These are phyloP conservation scores for Campoplex nolae DNA, from an alignment of 2,888 invertebrate species.

Conservation along the genomic window DNA sequence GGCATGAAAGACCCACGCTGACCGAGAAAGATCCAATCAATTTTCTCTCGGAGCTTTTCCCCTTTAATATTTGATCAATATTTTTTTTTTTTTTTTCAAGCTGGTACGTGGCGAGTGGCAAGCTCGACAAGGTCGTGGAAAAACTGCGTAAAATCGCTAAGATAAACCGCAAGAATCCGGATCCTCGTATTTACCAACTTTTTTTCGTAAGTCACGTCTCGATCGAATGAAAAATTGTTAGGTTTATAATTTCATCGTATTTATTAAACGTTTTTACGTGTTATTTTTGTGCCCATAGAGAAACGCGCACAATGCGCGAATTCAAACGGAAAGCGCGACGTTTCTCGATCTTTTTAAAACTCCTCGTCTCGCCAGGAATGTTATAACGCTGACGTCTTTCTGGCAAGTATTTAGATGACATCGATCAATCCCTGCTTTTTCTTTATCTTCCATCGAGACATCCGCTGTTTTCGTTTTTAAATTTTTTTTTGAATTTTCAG, in stretches of 20 bases:
- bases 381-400: slow-evolving; percentile 84
- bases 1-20: not conserved
- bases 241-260: not conserved
- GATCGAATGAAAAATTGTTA: not conserved
- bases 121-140: slow-evolving; percentile 84
- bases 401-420: slow-evolving; percentile 81
- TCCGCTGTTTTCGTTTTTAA: not conserved
- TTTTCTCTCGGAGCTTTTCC: not conserved
- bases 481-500: slow-evolving; percentile 74
- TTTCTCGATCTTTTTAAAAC: slow-evolving; percentile 85
- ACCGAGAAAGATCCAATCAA: not conserved
- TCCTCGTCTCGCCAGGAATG: slow-evolving; percentile 84
- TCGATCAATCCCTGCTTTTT: slow-evolving; percentile 7
- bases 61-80: slow-evolving; percentile 37
- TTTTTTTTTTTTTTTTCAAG: slow-evolving; percentile 73
- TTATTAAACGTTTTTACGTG: slow-evolving; percentile 8
- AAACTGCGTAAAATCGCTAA: slow-evolving; percentile 85
- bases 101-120: slow-evolving; percentile 86
- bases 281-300: slow-evolving; percentile 74
- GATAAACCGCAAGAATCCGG: slow-evolving; percentile 84
- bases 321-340: slow-evolving; percentile 79
- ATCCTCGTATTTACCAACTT: slow-evolving; percentile 83
- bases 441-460: not conserved
- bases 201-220: slow-evolving; percentile 81
- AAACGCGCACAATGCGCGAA: slow-evolving; percentile 78